Conservation (phyloP, 2,888 invertebrate species). For the Pollenia angustigena region DNA sequence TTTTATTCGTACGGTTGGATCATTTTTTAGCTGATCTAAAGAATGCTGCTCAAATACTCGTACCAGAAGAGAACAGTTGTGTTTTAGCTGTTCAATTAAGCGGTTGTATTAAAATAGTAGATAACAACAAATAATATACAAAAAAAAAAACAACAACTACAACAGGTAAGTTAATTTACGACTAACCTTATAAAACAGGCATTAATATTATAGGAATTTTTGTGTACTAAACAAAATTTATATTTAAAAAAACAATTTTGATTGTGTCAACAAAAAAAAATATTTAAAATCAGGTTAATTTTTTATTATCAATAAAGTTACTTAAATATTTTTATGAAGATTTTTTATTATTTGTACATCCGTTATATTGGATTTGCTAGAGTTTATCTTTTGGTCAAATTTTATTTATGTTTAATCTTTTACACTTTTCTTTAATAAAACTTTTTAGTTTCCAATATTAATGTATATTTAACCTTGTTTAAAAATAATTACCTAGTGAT, state of each 20-base stretch:
- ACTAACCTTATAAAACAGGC: not conserved
- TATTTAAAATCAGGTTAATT: constrained; percentile 15
- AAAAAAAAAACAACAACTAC: constrained; percentile 7
- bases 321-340: not conserved
- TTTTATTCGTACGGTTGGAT: constrained; percentile 48
- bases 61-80: constrained; percentile 71
- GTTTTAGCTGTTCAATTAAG: constrained; percentile 67
- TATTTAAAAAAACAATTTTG: constrained; percentile 1
- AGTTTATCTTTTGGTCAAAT: not conserved
- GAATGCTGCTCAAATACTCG: constrained; percentile 28
- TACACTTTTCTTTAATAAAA: not conserved
- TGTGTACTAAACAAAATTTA: constrained; percentile 7
- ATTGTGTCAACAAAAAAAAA: constrained; percentile 2
- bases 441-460: not conserved
- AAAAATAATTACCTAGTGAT: not conserved
- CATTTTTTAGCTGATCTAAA: constrained; percentile 65
- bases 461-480: constrained; percentile 6
- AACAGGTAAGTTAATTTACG: constrained; percentile 42
- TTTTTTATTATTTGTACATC: not conserved
- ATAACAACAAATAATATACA: constrained; percentile 17
- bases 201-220: not conserved
- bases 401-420: not conserved
- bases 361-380: no score
- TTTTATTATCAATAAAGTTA: not conserved
- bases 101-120: constrained; percentile 36